Evolutionary conservation across 2,113 vertebrate genomes (phyloP).

Genomic region (Rissa tridactyla): DNA sequence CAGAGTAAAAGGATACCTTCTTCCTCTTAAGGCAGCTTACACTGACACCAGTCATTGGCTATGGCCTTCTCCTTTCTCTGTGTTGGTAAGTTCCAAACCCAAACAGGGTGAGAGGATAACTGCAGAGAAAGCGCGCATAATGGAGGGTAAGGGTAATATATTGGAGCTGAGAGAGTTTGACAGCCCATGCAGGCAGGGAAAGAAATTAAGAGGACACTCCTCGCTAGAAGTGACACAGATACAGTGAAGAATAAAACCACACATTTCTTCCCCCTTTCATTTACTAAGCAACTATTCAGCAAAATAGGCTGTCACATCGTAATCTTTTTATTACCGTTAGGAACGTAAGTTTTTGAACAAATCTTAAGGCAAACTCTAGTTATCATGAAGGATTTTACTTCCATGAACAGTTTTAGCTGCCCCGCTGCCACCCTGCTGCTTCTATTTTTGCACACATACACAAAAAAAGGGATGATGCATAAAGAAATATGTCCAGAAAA

Average conservation of each 20-base stretch:
- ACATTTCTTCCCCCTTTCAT: not conserved
- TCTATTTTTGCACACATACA: not conserved
- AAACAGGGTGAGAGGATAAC: not conserved
- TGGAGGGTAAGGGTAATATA: not conserved
- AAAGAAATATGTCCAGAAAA: not conserved
- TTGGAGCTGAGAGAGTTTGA: not conserved
- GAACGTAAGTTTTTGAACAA: not conserved
- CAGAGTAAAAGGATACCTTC: not conserved
- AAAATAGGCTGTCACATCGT: not conserved
- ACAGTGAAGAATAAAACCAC: not conserved
- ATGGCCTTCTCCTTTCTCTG: not conserved
- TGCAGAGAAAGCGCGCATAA: not conserved
- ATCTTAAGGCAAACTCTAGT: not conserved
- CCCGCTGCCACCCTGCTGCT: accelerated
- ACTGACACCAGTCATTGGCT: not conserved
- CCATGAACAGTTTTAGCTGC: not conserved
- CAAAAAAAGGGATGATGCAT: not conserved
- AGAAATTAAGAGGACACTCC: not conserved
- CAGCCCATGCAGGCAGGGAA: not conserved
- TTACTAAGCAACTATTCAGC: not conserved
- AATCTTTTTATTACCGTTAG: not conserved
- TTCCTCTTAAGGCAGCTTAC: not conserved
- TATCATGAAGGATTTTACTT: not conserved
- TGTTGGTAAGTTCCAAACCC: not conserved
- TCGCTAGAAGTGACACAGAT: not conserved